Percentiles rank a stretch among this genome's conserved stretches.
These are phyloP conservation scores for Chymomyza costata DNA, from an alignment of 1,140 invertebrate genomes.

Conservation along the genomic window DNA sequence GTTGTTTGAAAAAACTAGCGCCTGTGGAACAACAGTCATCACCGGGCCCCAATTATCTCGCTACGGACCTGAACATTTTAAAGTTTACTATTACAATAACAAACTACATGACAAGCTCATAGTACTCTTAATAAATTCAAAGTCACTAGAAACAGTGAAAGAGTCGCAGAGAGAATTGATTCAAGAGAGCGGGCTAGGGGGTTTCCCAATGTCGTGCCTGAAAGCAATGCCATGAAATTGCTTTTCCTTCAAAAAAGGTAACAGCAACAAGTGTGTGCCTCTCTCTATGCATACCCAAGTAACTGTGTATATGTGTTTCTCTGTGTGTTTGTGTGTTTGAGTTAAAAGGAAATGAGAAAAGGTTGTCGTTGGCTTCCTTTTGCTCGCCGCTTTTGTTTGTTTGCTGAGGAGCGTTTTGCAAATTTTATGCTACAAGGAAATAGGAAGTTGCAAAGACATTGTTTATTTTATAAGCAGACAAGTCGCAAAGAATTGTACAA, in stretches of 20 bases:
- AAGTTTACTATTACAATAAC: no score
- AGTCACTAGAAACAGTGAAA: no score
- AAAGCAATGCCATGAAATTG: constrained; percentile 63
- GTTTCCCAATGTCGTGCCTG: constrained; percentile 41
- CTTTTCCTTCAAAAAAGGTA: constrained; percentile 52
- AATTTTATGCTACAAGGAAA: constrained; percentile 34
- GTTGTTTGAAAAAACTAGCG: no score
- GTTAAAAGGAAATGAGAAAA: constrained; percentile 66
- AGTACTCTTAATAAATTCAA: no score
- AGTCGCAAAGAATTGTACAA: constrained; percentile 12
- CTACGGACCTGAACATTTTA: no score
- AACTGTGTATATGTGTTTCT: background rate
- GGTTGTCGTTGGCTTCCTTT: constrained; percentile 54
- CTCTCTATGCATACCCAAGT: constrained; percentile 11
- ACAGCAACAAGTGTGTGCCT: constrained; percentile 48
- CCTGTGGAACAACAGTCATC: no score
- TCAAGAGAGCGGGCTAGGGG: no score
- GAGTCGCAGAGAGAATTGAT: no score
- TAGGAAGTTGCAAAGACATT: constrained; percentile 62
- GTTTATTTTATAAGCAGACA: constrained; percentile 46
- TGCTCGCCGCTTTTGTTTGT: constrained; percentile 39
- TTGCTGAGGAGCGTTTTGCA: constrained; percentile 35
- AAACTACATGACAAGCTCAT: no score
- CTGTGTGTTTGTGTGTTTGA: constrained; percentile 14
- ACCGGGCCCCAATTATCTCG: no score